phyloP scores from a whole-genome alignment of 1,140 invertebrate species.

The Cotesia vestalis region DNA sequence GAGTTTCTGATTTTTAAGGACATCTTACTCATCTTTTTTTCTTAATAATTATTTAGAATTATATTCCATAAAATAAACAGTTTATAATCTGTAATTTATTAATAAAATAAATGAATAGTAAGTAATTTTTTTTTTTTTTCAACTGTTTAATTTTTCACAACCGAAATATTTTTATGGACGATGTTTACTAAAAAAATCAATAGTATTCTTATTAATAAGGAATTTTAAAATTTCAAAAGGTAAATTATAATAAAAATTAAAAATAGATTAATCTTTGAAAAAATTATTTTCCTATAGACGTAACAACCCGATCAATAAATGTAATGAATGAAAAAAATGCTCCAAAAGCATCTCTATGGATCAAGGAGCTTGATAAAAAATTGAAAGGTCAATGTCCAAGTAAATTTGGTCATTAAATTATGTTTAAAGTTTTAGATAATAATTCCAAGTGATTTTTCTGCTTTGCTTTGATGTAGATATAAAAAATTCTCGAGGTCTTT shows the following conservation, averaged over 20 bases:
- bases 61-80: not conserved
- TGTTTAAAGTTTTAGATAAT: slow-evolving; percentile 6
- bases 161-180: no score
- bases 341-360: slow-evolving; percentile 46
- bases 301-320: not conserved
- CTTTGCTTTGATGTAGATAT: not conserved
- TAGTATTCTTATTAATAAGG: no score
- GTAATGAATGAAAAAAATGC: not conserved
- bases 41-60: not conserved
- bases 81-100: no score
- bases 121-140: no score
- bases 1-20: slow-evolving; percentile 92
- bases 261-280: no score
- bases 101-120: not conserved
- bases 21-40: not conserved
- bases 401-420: slow-evolving; percentile 36
- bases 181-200: no score
- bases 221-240: no score
- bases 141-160: no score
- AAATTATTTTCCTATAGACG: not conserved
- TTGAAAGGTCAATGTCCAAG: slow-evolving; percentile 49
- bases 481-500: slow-evolving; percentile 47
- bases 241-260: no score
- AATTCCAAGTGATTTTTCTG: not conserved
- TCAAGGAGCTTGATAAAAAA: slow-evolving; percentile 53